Percentiles rank a stretch among this genome's conserved stretches.
Evolutionary conservation across 2,888 invertebrate species (phyloP).

Genomic region (Bibio marci): DNA sequence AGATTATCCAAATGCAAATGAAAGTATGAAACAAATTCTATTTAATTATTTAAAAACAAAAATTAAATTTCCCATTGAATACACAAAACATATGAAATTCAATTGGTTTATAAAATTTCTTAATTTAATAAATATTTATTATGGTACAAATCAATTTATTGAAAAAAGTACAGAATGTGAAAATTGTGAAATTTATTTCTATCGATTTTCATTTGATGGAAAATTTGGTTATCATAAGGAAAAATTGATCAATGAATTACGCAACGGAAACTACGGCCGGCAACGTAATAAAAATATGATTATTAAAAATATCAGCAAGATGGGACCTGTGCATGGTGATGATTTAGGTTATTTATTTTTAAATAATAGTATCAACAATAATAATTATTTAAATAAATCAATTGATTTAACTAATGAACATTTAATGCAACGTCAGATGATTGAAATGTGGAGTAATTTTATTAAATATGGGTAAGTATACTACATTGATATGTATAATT

Average conservation of each 20-base stretch:
- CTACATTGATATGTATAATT: neutral
- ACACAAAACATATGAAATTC: neutral
- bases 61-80: neutral
- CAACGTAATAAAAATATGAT: no score
- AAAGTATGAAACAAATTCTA: neutral
- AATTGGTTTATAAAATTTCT: neutral
- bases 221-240: neutral
- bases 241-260: no score
- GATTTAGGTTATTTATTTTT: neutral
- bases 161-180: neutral
- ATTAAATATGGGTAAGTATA: slow-evolving; percentile 4
- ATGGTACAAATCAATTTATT: neutral
- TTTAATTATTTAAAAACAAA: neutral
- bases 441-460: slow-evolving; percentile 4
- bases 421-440: neutral
- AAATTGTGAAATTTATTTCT: neutral
- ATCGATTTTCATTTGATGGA: slow-evolving; percentile 1
- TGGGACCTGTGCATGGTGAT: slow-evolving; percentile 3
- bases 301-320: neutral
- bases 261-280: no score
- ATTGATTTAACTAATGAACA: neutral
- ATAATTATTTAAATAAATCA: no score
- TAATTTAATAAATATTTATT: neutral
- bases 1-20: neutral
- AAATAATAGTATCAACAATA: neutral